These are phyloP conservation scores for Acipenser ruthenus DNA, from an alignment of 2,797 vertebrate species.

Conservation along the genomic window DNA sequence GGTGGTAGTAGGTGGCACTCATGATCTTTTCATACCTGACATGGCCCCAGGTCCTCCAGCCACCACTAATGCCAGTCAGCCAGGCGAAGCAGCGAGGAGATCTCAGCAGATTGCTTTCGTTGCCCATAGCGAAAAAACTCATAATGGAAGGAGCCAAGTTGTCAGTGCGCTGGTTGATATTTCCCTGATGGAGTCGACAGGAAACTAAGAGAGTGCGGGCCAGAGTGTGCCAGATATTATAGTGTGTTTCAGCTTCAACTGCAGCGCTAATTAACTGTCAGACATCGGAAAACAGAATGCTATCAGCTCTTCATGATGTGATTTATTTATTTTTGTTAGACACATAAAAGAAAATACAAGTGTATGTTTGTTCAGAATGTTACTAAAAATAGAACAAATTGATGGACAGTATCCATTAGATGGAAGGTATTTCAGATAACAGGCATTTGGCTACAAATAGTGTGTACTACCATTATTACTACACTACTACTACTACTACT, in stretches of 20 bases:
- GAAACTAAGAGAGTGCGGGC: slow-evolving; percentile 19
- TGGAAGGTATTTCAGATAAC: too few relatives aligned
- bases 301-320: too few relatives aligned
- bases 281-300: too few relatives aligned
- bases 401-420: too few relatives aligned
- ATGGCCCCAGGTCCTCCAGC: slow-evolving; percentile 26
- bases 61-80: slow-evolving; percentile 29
- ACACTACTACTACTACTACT: too few relatives aligned
- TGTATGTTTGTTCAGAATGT: too few relatives aligned
- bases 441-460: too few relatives aligned
- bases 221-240: slow-evolving; percentile 18
- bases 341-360: too few relatives aligned
- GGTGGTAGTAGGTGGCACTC: slow-evolving; percentile 21
- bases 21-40: slow-evolving; percentile 24
- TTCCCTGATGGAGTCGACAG: slow-evolving; percentile 23
- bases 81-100: slow-evolving; percentile 26
- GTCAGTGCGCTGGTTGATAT: slow-evolving; percentile 22
- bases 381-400: too few relatives aligned
- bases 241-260: slow-evolving; percentile 21
- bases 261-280: slow-evolving; percentile 10
- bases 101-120: slow-evolving; percentile 40
- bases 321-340: too few relatives aligned
- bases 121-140: slow-evolving; percentile 35
- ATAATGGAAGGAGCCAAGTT: slow-evolving; percentile 27
- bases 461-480: too few relatives aligned